Percentiles rank a stretch among this genome's conserved stretches.
Evolutionary conservation across 2,113 vertebrate genomes (phyloP).

Genomic region (Equus przewalskii): DNA sequence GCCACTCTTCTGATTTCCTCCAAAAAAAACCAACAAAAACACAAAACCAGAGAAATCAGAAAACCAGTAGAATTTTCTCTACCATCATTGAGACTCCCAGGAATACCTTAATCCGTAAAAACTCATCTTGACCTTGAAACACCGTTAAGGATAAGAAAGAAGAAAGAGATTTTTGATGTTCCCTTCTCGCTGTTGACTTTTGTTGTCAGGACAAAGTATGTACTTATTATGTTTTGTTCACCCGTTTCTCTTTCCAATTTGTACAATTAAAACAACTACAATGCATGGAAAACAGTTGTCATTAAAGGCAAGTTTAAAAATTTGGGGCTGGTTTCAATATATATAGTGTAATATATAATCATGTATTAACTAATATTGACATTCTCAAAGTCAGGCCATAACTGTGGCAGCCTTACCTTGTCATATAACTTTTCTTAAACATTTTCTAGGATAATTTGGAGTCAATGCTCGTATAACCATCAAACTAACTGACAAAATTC

Average conservation of each 20-base stretch:
- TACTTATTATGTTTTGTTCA: neutral
- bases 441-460: neutral
- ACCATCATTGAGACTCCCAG: neutral
- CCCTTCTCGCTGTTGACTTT: neutral
- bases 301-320: neutral
- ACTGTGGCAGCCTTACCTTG: neutral
- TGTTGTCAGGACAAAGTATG: neutral
- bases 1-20: neutral
- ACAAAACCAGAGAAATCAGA: neutral
- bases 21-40: neutral
- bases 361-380: neutral
- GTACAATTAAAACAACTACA: neutral
- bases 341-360: neutral
- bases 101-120: neutral
- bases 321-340: neutral
- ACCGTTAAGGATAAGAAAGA: neutral
- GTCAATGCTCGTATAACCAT: neutral
- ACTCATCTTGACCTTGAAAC: neutral
- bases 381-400: neutral
- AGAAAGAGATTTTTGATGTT: neutral
- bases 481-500: neutral
- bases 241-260: neutral
- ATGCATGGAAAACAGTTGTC: neutral
- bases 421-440: neutral
- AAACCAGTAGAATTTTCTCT: neutral